Conservation (phyloP, 2,888 invertebrate species). For the Microctonus hyperodae region DNA sequence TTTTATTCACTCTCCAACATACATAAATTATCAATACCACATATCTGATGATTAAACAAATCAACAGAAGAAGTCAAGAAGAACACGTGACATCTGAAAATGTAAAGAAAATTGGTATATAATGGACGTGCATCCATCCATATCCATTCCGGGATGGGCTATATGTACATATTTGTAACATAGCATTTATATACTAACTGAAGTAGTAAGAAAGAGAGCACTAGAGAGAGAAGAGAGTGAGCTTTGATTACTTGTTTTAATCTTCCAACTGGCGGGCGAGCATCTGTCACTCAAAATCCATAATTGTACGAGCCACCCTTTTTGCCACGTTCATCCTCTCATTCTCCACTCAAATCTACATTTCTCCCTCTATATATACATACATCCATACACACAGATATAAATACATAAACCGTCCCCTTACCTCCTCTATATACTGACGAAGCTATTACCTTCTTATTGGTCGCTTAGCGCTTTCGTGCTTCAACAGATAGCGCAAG, state of each 20-base stretch:
- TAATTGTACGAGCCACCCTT: slow-evolving; percentile 59
- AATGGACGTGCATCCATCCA: slow-evolving; percentile 57
- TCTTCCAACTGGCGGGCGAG: slow-evolving; percentile 62
- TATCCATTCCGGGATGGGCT: slow-evolving; percentile 52
- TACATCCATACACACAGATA: too few species aligned
- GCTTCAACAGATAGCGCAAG: slow-evolving; percentile 29
- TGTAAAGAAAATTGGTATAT: slow-evolving; percentile 28
- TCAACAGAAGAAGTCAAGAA: background rate
- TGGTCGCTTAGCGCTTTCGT: slow-evolving; percentile 48
- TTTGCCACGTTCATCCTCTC: slow-evolving; percentile 26
- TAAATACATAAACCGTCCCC: too few species aligned
- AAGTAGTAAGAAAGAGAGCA: background rate
- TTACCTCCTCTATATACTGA: slow-evolving; percentile 17
- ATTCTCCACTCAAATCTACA: slow-evolving; percentile 16
- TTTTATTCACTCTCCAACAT: background rate
- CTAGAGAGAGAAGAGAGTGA: slow-evolving; percentile 39
- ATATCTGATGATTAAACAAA: background rate
- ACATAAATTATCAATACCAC: background rate
- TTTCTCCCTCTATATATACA: too few species aligned
- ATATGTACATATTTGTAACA: too few species aligned
- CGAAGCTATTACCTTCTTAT: slow-evolving; percentile 51
- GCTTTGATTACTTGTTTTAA: slow-evolving; percentile 64
- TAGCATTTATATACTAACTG: background rate
- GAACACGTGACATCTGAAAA: background rate
- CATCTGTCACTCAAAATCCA: slow-evolving; percentile 63